Evolutionary conservation across 2,113 vertebrate species (phyloP), one percentile per base, ranked within the genome.

Genomic region (Nesogale talazaci): DNA sequence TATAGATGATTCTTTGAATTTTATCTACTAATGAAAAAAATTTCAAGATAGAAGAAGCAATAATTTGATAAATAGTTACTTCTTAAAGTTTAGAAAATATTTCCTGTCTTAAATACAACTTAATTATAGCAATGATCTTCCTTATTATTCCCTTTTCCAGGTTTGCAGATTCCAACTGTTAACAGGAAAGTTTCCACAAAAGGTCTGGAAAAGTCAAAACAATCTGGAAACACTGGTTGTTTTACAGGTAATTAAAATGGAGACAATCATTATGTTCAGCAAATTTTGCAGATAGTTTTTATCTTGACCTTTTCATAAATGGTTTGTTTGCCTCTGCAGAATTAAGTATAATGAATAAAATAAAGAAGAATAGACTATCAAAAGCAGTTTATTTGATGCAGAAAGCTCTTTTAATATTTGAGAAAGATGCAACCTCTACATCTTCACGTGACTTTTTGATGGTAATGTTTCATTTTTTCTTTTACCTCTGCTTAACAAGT

Each of bases 331-430:
- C 6, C 97, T 85, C 97, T 96, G 67, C 96, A 98, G 99, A 99
- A 95, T 91, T 90, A 92, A 84, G 95, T 78, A 91, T 99, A 89
- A 96, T 98, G 96, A 98, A 97, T 94, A 98, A 98, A 97, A 98
- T 99, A 69, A 98, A 98, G 94, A 99, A 98, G 97, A 99, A 99
- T 97, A 99, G 98, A 70, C 93, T 99, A 56, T 99, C 98, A 94
- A 99, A 97, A 98, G 98, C 98, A 69, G 95, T 99, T 77, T 99
- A 98, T 94, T 97, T 99, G 96, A 98, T 98, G 94, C 98, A 99
- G 96, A 99, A 99, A 94, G 98, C 98, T 90, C 96, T 97, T 63
- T 82, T 98, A 91, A 91, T 96, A 52, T 97, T 97, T 94, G 98
- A 97, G 91, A 95, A 97, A 52, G 95, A 97, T 15, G 74, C 94